Evolutionary conservation across 2,888 invertebrate species (phyloP), one percentile per base, ranked within the genome.

Genomic region (Euplexia lucipara): DNA sequence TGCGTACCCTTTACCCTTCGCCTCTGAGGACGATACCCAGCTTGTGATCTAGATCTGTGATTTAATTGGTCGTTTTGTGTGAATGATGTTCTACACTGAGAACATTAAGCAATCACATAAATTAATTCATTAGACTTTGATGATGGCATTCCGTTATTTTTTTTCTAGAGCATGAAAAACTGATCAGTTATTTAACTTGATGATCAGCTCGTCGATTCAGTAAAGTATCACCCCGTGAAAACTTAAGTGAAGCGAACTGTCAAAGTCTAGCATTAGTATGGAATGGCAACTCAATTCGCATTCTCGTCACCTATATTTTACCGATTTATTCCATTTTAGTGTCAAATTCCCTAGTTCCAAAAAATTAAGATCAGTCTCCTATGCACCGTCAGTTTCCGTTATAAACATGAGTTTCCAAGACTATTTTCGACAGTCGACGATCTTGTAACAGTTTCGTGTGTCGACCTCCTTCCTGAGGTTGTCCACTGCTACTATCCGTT

Each of bases 1-100:
- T 85, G 81, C 79, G 79, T 84, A 84, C 86, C 86, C 86, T 87
- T 83, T 84, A 79, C 81, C 84, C 86, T 83, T 76, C 74, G 71
- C 56, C 68, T 72, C 53, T 68, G 60, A 73, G 57, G 70, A 72
- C 68, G 68, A 61, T 47, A 52, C 59, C 35, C 22, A 34, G 30
- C 30, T 48, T 60, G 20, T 22, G 45, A 51, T 54, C 58, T 78
- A 52, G 65, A 75, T 70, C 54, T 75, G 35, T 18, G 44, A 5
- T n/a, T 53, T 34, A 53, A 62, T 66, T 57, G n/a, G 41, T 52
- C n/a, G 12, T 64, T 37, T 53, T 16, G 14, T 20, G n/a, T 39
- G 8, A 35, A 44, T 18, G 10, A 12, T 30, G 1, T 1, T 20
- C 10, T 12, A 30, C 7, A 26, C n/a, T n/a, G 12, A 42, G 7